Evolutionary conservation across 2,888 invertebrate genomes (phyloP).

Genomic region (Hyposoter dolosus): DNA sequence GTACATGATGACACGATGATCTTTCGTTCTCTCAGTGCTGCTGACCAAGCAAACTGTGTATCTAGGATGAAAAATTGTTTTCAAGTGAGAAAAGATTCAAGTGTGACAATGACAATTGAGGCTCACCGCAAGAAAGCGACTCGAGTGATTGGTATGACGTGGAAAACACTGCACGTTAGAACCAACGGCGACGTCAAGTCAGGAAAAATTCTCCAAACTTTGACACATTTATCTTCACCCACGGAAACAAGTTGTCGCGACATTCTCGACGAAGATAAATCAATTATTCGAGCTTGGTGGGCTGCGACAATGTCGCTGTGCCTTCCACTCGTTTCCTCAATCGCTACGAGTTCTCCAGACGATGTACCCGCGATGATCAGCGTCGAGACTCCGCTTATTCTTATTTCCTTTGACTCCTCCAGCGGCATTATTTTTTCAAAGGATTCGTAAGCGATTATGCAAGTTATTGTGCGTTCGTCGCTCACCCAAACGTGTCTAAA

Average conservation of each 20-base stretch:
- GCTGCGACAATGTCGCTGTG: constrained; percentile 66
- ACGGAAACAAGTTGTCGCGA: constrained; percentile 71
- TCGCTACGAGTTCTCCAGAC: constrained; percentile 70
- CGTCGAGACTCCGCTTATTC: constrained; percentile 67
- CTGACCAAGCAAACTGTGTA: constrained; percentile 70
- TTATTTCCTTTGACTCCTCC: constrained; percentile 17
- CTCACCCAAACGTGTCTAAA: constrained; percentile 73
- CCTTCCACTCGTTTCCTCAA: constrained; percentile 72
- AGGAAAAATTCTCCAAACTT: constrained; percentile 75
- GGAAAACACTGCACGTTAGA: constrained; percentile 70
- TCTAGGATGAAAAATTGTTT: constrained; percentile 43
- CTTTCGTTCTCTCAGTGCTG: constrained; percentile 57
- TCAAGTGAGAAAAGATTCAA: not conserved
- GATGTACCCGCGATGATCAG: constrained; percentile 73
- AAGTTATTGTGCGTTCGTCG: constrained; percentile 71
- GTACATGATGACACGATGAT: constrained; percentile 74
- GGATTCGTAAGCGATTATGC: constrained; percentile 71
- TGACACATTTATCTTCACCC: constrained; percentile 74
- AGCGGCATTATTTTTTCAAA: constrained; percentile 56
- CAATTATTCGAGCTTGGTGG: constrained; percentile 71
- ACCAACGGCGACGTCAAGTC: constrained; percentile 70
- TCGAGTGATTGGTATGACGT: constrained; percentile 70
- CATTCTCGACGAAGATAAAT: constrained; percentile 65
- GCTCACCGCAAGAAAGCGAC: constrained; percentile 72
- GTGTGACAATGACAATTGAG: not conserved